phyloP scores from a whole-genome alignment of 2,888 invertebrate species.

The Teleogryllus oceanicus region DNA sequence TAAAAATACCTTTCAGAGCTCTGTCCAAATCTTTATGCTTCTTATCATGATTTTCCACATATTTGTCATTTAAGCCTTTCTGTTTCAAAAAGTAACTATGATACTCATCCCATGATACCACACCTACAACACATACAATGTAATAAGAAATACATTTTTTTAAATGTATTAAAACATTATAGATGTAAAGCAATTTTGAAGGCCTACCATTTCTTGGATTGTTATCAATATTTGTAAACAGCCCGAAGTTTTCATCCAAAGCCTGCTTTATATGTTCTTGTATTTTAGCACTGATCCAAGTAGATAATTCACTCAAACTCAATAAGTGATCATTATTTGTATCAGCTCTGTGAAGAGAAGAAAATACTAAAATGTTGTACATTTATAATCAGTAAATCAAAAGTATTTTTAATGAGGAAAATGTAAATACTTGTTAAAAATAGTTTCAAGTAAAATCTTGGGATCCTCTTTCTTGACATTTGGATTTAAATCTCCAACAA shows the following conservation, averaged over 20 bases:
- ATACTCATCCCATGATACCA: conserved; percentile 77
- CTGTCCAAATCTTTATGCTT: conserved; percentile 62
- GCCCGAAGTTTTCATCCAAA: conserved; percentile 61
- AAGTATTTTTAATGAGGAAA: not conserved
- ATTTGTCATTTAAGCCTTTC: conserved; percentile 62
- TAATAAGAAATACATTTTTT: not conserved
- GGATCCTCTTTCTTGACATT: conserved; percentile 50
- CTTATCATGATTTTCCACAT: conserved; percentile 62
- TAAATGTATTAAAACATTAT: not conserved
- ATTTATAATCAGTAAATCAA: not conserved
- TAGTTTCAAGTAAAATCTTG: conserved; percentile 49
- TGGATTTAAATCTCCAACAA: conserved; percentile 48
- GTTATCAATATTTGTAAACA: conserved; percentile 64
- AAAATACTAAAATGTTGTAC: not conserved
- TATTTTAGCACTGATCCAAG: conserved; percentile 65
- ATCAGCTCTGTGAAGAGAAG: conserved; percentile 56
- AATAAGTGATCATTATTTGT: conserved; percentile 55
- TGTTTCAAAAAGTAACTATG: conserved; percentile 68
- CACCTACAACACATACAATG: conserved; percentile 47
- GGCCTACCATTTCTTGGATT: conserved; percentile 61
- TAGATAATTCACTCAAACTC: conserved; percentile 60
- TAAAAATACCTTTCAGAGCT: conserved; percentile 52
- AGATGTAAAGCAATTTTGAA: conserved; percentile 4
- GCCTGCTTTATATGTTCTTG: conserved; percentile 66
- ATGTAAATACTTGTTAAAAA: conserved; percentile 47